phyloP scores from a whole-genome alignment of 2,888 invertebrate species.

The Proisotoma minuta region DNA sequence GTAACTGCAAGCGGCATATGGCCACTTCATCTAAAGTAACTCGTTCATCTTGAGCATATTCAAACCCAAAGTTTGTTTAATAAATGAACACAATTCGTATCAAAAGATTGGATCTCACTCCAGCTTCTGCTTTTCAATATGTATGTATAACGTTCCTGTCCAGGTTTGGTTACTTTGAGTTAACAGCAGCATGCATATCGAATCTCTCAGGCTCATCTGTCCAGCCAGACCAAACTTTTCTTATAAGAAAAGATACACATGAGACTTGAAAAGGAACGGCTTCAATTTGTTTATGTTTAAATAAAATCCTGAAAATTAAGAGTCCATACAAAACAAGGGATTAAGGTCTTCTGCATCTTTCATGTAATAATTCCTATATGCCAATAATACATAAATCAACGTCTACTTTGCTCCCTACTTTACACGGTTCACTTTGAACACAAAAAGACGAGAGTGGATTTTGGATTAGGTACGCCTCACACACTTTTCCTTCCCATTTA shows the following conservation, averaged over 20 bases:
- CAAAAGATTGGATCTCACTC: neutral
- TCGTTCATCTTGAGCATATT: neutral
- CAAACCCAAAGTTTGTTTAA: neutral
- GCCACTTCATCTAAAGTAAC: neutral
- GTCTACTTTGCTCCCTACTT: slow-evolving; percentile 7
- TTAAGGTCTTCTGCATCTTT: no score
- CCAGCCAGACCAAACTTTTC: neutral
- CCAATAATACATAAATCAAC: slow-evolving; percentile 10
- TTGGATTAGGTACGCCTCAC: neutral
- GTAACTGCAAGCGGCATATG: neutral
- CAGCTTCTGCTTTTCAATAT: no score
- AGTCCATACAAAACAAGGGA: no score
- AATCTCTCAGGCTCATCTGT: neutral
- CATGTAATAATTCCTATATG: no score
- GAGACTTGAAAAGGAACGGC: no score
- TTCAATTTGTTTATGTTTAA: no score
- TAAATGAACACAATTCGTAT: neutral
- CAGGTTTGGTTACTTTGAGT: neutral
- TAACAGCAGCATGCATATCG: neutral
- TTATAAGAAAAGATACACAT: no score
- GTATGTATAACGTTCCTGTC: neutral
- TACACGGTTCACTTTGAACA: neutral
- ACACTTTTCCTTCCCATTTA: neutral
- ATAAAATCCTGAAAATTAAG: no score
- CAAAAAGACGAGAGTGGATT: neutral